phyloP scores from a whole-genome alignment of 2,797 vertebrate genomes.

The Phrynocephalus vlangalii region DNA sequence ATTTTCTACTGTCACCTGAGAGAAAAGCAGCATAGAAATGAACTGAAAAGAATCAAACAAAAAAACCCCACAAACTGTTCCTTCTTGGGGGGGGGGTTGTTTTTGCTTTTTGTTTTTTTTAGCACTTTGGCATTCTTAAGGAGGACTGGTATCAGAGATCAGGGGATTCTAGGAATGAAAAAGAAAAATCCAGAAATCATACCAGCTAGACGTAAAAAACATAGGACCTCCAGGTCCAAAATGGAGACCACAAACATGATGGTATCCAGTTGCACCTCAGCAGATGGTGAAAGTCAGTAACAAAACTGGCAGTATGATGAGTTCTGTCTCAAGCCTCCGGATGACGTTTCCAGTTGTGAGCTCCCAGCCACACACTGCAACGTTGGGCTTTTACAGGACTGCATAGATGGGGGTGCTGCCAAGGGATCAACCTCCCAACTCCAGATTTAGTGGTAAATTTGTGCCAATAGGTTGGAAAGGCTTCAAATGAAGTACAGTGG shows the following conservation, averaged over 20 bases:
- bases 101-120: too few relatives aligned
- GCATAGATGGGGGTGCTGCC: neutral
- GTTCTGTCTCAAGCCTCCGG: neutral
- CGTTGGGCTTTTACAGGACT: neutral
- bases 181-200: too few relatives aligned
- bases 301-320: neutral
- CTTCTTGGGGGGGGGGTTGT: neutral
- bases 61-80: conserved; percentile 15
- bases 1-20: too few relatives aligned
- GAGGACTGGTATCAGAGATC: too few relatives aligned
- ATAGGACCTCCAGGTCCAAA: too few relatives aligned
- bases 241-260: too few relatives aligned
- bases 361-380: neutral
- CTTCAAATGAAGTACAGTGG: neutral
- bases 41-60: too few relatives aligned
- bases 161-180: too few relatives aligned
- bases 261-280: too few relatives aligned
- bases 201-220: too few relatives aligned
- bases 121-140: too few relatives aligned
- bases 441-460: neutral
- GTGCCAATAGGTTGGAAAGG: neutral
- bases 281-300: neutral
- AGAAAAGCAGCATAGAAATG: too few relatives aligned
- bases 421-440: neutral
- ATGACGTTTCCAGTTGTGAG: neutral